phyloP scores from a whole-genome alignment of 2,797 vertebrate genomes.

The Heteromormyrus szaboi region DNA sequence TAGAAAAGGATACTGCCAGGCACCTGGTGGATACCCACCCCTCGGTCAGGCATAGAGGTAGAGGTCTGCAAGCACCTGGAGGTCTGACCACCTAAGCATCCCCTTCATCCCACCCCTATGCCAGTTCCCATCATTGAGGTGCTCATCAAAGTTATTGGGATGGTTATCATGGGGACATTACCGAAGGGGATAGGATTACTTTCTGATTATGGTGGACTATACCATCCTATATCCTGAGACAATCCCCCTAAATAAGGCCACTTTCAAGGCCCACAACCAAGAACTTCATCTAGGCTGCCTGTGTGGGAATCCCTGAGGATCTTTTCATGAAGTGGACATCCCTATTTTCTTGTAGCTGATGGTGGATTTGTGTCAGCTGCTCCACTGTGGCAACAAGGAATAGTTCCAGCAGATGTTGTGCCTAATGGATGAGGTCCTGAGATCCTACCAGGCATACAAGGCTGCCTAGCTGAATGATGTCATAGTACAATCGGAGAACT shows the following conservation, averaged over 20 bases:
- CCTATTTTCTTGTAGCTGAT: not conserved
- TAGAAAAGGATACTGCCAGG: not conserved
- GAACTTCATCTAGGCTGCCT: not conserved
- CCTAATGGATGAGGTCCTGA: not conserved
- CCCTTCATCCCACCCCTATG: not conserved
- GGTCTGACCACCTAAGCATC: not conserved
- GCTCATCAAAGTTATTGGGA: not conserved
- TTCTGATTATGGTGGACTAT: not conserved
- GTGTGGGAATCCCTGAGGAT: not conserved
- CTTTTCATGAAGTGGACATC: not conserved
- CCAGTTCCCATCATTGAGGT: not conserved
- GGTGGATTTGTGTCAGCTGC: not conserved
- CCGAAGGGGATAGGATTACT: not conserved
- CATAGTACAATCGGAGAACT: not conserved
- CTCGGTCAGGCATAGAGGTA: not conserved
- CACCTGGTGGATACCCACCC: not conserved
- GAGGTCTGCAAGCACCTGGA: not conserved
- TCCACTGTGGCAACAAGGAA: not conserved
- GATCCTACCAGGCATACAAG: not conserved
- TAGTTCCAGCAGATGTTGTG: not conserved
- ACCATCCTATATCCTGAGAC: not conserved
- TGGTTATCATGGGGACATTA: not conserved
- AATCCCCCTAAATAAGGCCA: not conserved
- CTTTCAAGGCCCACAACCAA: not conserved
- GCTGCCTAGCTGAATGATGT: not conserved